These are phyloP conservation scores for Cryptoblepharus egeriae DNA, from an alignment of 2,797 vertebrate genomes.

Conservation along the genomic window DNA sequence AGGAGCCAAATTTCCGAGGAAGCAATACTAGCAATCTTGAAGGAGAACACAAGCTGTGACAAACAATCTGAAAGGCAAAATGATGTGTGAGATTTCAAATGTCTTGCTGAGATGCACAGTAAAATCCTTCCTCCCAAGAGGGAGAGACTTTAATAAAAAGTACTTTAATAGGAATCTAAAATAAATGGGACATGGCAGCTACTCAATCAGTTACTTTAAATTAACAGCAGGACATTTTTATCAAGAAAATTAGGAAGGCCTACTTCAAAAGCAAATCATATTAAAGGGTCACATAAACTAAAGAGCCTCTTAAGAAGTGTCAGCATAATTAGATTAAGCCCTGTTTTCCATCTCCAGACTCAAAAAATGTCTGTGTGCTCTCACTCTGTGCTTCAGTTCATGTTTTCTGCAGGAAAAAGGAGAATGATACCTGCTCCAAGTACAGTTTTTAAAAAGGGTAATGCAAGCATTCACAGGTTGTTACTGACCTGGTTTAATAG, in stretches of 20 bases:
- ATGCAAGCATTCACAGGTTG: neutral
- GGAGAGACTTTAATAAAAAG: constrained; percentile 38
- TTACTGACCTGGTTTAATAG: neutral
- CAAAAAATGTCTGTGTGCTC: constrained; percentile 12
- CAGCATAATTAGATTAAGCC: constrained; percentile 29
- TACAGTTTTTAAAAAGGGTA: constrained; percentile 1
- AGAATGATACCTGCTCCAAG: neutral
- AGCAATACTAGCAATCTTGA: constrained; percentile 37
- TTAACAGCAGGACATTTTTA: constrained; percentile 34
- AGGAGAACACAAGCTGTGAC: constrained; percentile 37
- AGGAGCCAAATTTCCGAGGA: constrained; percentile 47
- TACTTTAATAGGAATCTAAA: constrained; percentile 48
- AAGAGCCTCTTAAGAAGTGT: constrained; percentile 24
- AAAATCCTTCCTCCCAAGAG: constrained; percentile 40
- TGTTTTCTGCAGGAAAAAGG: neutral
- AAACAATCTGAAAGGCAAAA: constrained; percentile 42
- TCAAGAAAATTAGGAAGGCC: constrained; percentile 26
- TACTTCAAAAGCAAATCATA: constrained; percentile 27
- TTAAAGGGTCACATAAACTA: constrained; percentile 30
- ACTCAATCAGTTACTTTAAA: constrained; percentile 18
- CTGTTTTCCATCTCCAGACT: constrained; percentile 11
- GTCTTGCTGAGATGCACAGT: constrained; percentile 3
- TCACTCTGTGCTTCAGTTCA: neutral
- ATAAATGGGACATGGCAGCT: constrained; percentile 36
- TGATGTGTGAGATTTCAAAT: constrained; percentile 41